Percentiles rank a stretch among this genome's conserved stretches.
Conservation (phyloP, 2,888 invertebrate species). For the Oscheius sp. region DNA sequence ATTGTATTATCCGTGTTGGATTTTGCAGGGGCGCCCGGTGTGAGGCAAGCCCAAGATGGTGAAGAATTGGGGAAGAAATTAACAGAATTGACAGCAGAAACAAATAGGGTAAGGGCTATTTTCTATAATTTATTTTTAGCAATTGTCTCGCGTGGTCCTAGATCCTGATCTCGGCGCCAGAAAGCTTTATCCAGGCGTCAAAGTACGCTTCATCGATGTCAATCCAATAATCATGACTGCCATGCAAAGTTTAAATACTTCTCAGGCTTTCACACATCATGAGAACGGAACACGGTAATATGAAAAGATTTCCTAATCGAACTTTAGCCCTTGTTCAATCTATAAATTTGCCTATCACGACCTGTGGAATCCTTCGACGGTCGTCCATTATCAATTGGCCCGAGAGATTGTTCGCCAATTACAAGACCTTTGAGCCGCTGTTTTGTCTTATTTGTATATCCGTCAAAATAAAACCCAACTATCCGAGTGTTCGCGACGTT, state of each 20-base stretch:
- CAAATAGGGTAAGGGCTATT: conserved; percentile 44
- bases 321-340: conserved; percentile 50
- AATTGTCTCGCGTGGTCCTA: conserved; percentile 51
- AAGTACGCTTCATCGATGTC: conserved; percentile 54
- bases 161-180: conserved; percentile 52
- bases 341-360: conserved; percentile 59
- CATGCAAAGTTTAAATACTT: conserved; percentile 55
- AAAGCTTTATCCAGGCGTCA: conserved; percentile 41
- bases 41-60: conserved; percentile 55
- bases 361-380: conserved; percentile 62
- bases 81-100: conserved; percentile 48
- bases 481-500: conserved; percentile 8
- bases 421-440: conserved; percentile 51
- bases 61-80: conserved; percentile 46
- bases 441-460: background rate
- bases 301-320: background rate
- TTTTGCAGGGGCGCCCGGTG: conserved; percentile 55
- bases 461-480: background rate
- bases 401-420: conserved; percentile 53
- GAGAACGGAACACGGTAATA: conserved; percentile 46
- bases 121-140: conserved; percentile 38
- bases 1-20: conserved; percentile 56
- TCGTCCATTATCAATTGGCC: conserved; percentile 59
- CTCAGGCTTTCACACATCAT: conserved; percentile 62
- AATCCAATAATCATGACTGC: conserved; percentile 56